Base-by-base conservation (phyloP, 1,140 invertebrate genomes). In the Idris sp. region DNA sequence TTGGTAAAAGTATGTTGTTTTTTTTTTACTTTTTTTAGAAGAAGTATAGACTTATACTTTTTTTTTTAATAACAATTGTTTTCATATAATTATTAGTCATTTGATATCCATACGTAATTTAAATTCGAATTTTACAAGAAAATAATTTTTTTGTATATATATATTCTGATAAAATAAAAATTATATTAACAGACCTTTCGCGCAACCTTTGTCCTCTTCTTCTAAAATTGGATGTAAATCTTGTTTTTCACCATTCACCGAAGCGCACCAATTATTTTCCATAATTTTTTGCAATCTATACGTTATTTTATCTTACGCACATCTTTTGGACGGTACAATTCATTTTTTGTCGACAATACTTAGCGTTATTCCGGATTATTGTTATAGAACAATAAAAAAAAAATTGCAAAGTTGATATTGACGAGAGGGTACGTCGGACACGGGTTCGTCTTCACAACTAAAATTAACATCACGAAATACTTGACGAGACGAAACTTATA, bases 381-480 rank as follows among this genome's bases (percentile, higher is more conserved):
- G n/a, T n/a, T n/a, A n/a, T n/a, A n/a, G n/a, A n/a, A n/a, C n/a
- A n/a, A n/a, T n/a, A n/a, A n/a, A n/a, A n/a, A n/a, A n/a, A n/a
- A n/a, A n/a, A 10, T 18, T 6, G 31, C n/a, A 13, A 14, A 51
- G 9, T 51, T 58, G 58, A 58, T 58, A 58, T 59, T 53, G 44
- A 58, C 33, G 40, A 78, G 56, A 61, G 53, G 59, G 28, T 68
- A 61, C 30, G 53, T 61, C 35, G 61, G 54, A 49, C 73, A 48
- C 58, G 72, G 44, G 46, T 58, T 74, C 72, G 40, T 78, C 62
- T 74, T 49, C 48, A 76, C 83, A 81, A 83, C 83, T 84, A 84
- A 84, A 83, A 82, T 84, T 84, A 84, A 77, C 78, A 67, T 62
- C 76, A 72, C 62, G 33, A 78, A 80, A 81, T 82, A 65, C 46